Evolutionary conservation across 2,888 invertebrate species (phyloP).

Genomic region (Invenusta paracnida): DNA sequence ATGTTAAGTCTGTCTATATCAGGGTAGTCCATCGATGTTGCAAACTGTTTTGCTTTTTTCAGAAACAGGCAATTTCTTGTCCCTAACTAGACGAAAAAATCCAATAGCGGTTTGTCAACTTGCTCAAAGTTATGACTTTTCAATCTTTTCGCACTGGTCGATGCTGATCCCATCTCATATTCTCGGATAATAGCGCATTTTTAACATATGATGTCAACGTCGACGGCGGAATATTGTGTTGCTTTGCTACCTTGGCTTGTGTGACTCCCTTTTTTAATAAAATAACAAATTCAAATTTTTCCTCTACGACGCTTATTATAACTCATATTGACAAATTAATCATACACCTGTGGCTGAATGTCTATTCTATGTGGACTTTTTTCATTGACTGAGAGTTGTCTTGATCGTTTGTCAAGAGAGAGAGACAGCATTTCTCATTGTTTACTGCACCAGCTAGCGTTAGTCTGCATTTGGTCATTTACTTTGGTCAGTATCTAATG

Average conservation of each 20-base stretch:
- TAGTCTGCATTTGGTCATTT: too few relatives aligned
- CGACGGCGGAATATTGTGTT: not conserved
- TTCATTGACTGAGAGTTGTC: too few relatives aligned
- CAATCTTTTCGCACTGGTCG: not conserved
- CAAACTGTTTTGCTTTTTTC: constrained; percentile 12
- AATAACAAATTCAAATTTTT: not conserved
- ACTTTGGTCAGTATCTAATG: too few relatives aligned
- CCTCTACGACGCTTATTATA: too few relatives aligned
- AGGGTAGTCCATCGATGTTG: not conserved
- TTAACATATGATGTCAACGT: not conserved
- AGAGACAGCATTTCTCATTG: too few relatives aligned
- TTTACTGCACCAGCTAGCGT: too few relatives aligned
- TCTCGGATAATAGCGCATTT: not conserved
- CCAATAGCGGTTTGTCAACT: not conserved
- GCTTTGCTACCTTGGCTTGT: not conserved
- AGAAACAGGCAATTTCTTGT: not conserved
- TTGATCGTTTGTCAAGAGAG: too few relatives aligned
- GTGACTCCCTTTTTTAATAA: not conserved
- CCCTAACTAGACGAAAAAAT: not conserved
- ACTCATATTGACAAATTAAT: too few relatives aligned
- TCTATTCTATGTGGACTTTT: too few relatives aligned
- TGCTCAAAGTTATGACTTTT: not conserved
- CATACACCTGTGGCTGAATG: too few relatives aligned
- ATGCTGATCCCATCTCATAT: not conserved
- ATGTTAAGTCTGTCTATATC: too few relatives aligned